phyloP scores from a whole-genome alignment of 2,888 invertebrate genomes.

The Dorcus parallelipipedus region DNA sequence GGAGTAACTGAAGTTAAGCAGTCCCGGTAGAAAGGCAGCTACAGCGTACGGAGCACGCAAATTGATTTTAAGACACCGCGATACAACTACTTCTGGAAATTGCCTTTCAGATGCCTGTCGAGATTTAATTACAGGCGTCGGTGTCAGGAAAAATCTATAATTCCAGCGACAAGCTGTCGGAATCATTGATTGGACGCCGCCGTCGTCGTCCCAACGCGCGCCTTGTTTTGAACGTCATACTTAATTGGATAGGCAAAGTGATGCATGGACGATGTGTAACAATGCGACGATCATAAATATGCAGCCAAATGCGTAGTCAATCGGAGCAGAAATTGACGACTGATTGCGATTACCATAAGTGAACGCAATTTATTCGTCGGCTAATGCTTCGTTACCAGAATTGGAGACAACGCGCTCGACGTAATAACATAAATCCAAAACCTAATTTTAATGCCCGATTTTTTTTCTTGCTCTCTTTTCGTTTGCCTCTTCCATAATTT shows the following conservation, averaged over 20 bases:
- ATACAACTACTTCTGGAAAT: constrained; percentile 26
- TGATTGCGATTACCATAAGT: constrained; percentile 32
- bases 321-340: constrained; percentile 1
- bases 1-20: constrained; percentile 42
- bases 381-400: background rate
- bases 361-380: constrained; percentile 24
- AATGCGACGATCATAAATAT: constrained; percentile 2
- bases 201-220: too few species aligned
- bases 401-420: background rate
- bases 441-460: too few species aligned
- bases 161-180: constrained; percentile 18
- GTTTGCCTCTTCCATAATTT: background rate
- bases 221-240: background rate
- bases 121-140: constrained; percentile 15
- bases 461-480: too few species aligned
- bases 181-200: constrained; percentile 1
- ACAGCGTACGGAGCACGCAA: constrained; percentile 21
- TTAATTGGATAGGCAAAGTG: background rate
- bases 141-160: constrained; percentile 14
- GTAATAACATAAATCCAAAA: background rate
- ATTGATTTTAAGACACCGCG: constrained; percentile 30
- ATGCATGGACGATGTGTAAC: background rate
- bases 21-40: constrained; percentile 27
- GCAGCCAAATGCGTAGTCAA: constrained; percentile 2
- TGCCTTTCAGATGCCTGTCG: constrained; percentile 22